phyloP scores from a whole-genome alignment of 1,140 invertebrate species.

The Bombus difficillimus region DNA sequence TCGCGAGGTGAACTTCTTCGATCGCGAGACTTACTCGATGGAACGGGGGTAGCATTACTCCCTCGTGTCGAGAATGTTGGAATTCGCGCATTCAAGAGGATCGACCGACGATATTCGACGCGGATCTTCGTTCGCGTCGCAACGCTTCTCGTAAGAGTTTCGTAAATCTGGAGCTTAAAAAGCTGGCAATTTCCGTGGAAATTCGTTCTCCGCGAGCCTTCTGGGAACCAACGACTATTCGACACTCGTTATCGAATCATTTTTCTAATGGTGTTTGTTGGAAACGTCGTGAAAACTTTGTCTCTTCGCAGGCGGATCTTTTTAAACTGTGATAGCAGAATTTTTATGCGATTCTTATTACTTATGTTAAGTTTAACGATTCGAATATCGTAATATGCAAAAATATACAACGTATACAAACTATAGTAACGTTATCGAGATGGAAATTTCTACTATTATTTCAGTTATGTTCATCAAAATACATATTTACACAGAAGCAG shows the following conservation, averaged over 20 bases:
- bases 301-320: background rate
- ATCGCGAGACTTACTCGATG: slow-evolving; percentile 7
- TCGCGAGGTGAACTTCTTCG: slow-evolving; percentile 14
- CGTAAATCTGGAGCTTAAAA: background rate
- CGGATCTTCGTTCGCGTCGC: background rate
- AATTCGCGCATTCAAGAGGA: background rate
- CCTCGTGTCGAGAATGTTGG: background rate
- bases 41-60: background rate
- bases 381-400: too few relatives aligned
- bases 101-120: slow-evolving; percentile 2
- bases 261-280: background rate
- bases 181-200: slow-evolving; percentile 21
- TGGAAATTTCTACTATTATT: too few relatives aligned
- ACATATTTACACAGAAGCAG: too few relatives aligned
- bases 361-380: too few relatives aligned
- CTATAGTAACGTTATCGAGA: too few relatives aligned
- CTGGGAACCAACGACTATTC: background rate
- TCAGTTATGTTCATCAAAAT: too few relatives aligned
- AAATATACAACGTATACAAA: too few relatives aligned
- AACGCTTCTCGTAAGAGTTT: background rate
- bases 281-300: background rate
- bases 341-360: too few relatives aligned
- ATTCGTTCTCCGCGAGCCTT: background rate
- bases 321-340: too few relatives aligned
- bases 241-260: background rate